Conservation (phyloP, 2,113 vertebrate species). For the Callithrix jacchus region DNA sequence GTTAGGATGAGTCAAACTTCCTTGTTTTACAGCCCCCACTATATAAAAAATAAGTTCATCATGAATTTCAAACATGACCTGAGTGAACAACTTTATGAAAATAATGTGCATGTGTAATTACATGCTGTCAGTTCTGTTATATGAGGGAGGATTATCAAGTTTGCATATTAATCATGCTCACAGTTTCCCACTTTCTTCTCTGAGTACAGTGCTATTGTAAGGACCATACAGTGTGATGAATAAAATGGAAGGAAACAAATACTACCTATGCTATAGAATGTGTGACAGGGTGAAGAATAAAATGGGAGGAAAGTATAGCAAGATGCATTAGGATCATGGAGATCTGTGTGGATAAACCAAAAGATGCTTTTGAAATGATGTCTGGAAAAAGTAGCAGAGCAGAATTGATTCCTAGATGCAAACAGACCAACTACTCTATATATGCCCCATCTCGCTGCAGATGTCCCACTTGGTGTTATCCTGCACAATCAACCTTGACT, state of each 20-base stretch:
- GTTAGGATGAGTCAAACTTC: conserved; percentile 18
- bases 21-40: conserved; percentile 30
- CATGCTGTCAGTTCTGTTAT: conserved; percentile 5
- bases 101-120: not conserved
- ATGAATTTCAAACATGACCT: conserved; percentile 35
- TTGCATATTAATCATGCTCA: not conserved
- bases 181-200: not conserved
- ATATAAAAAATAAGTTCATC: conserved; percentile 53
- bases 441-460: not conserved
- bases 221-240: not conserved
- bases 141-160: not conserved
- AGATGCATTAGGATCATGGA: not conserved
- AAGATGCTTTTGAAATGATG: not conserved
- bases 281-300: not conserved
- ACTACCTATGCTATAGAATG: not conserved
- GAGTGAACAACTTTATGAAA: conserved; percentile 49
- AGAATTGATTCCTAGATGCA: not conserved
- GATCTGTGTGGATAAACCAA: not conserved
- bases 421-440: not conserved
- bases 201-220: not conserved
- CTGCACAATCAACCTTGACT: not conserved
- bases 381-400: not conserved
- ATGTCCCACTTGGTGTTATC: not conserved
- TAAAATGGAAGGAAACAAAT: conserved; percentile 6
- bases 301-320: not conserved